phyloP scores from a whole-genome alignment of 2,888 invertebrate species.

The Scelioninae gen. 2 region DNA sequence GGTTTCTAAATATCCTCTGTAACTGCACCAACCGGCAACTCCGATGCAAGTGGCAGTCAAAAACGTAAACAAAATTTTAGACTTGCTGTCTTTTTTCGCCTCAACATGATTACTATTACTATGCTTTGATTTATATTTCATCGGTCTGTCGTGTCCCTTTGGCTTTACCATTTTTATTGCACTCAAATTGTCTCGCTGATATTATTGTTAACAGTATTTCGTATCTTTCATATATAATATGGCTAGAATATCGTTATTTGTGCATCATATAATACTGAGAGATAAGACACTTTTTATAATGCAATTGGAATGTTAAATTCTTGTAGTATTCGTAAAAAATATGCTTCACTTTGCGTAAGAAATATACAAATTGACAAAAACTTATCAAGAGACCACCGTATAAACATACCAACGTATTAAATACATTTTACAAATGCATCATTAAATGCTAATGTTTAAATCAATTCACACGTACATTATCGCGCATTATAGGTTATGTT shows the following conservation, averaged over 20 bases:
- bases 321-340: constrained; percentile 24
- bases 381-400: constrained; percentile 29
- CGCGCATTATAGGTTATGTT: constrained; percentile 46
- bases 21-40: constrained; percentile 85
- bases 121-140: constrained; percentile 57
- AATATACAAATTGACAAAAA: constrained; percentile 23
- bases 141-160: constrained; percentile 54
- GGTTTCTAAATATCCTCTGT: constrained; percentile 90
- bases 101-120: constrained; percentile 39
- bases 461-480: constrained; percentile 50
- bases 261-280: constrained; percentile 46
- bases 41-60: constrained; percentile 73
- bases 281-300: constrained; percentile 51
- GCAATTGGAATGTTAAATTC: constrained; percentile 16
- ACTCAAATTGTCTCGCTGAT: constrained; percentile 11
- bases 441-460: constrained; percentile 50
- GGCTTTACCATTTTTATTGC: constrained; percentile 58
- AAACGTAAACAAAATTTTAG: constrained; percentile 54
- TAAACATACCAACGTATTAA: constrained; percentile 27
- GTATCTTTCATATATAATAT: constrained; percentile 31
- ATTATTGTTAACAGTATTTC: constrained; percentile 9
- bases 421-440: constrained; percentile 45
- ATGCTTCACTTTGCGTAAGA: constrained; percentile 1
- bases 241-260: constrained; percentile 35
- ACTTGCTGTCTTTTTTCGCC: constrained; percentile 46